phyloP scores from a whole-genome alignment of 2,797 vertebrate species.

The Vespertilio murinus region DNA sequence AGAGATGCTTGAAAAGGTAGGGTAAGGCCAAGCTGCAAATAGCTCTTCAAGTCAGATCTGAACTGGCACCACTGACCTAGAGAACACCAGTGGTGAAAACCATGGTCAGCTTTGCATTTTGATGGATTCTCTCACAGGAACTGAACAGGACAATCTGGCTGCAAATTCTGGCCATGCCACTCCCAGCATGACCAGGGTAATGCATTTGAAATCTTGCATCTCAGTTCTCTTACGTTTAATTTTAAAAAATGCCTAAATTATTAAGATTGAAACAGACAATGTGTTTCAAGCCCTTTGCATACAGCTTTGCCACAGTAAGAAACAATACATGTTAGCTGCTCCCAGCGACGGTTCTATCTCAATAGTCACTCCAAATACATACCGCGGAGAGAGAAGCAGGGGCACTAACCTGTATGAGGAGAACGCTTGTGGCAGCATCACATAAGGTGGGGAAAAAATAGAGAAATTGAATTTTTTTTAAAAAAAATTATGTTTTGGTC shows the following conservation, averaged over 20 bases:
- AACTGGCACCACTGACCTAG: neutral
- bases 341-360: neutral
- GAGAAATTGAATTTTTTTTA: neutral
- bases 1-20: neutral
- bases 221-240: neutral
- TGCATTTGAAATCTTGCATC: neutral
- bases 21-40: neutral
- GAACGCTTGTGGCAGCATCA: neutral
- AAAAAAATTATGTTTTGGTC: neutral
- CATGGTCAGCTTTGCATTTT: neutral
- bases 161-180: neutral
- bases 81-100: neutral
- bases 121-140: neutral
- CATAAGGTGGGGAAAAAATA: too few species aligned
- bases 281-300: neutral
- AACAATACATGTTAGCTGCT: neutral
- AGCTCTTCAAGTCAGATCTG: neutral
- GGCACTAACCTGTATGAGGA: neutral
- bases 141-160: neutral
- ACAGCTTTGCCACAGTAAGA: neutral
- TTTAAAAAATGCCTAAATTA: neutral
- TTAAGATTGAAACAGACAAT: constrained; percentile 4
- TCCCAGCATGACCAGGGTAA: neutral
- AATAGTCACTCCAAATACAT: constrained; percentile 24
- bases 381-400: neutral